Evolutionary conservation across 2,888 invertebrate species (phyloP), one percentile per base, ranked within the genome.

Genomic region (Caenorhabditis panamensis): DNA sequence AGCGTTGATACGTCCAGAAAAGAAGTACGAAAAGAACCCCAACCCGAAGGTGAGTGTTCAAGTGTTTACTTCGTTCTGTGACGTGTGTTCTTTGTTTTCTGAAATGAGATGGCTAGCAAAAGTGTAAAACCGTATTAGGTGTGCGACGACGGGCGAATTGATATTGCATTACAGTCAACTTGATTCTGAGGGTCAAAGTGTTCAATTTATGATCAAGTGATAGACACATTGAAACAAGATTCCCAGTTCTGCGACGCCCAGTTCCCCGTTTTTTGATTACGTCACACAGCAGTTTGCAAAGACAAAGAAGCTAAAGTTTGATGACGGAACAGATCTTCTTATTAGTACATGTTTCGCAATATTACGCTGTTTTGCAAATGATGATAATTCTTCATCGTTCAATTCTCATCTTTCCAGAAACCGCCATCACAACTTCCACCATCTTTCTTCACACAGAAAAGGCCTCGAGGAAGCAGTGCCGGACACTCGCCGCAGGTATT

Each of bases 401-500:
- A 28, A 58, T 54, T 31, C 28, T 56, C 18, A n/a, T 49, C 49
- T 16, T 62, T 79, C 13, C 66, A 80, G 72, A 81, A 81, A 67
- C 71, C 69, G 47, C 71, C 68, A 44, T 51, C 53, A 31, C 73
- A 62, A 47, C 59, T 81, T 22, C 81, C 81, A 41, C 56, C 72
- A 36, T 76, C 82, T 54, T 82, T 68, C n/a, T 78, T 51, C 62
- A 37, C 56, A 20, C 77, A 64, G 20, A 72, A 68, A 20, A 66
- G 80, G 41, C 79, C 82, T 26, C 68, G 80, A 51, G 82, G 78
- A 26, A 83, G 82, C 53, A 84, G 84, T 78, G 82, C 84, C 11
- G 84, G 84, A 44, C 82, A 83, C 67, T 82, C 82, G 20, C 84
- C 84, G 6, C 82, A 82, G 66, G 82, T 81, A 69, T 37, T 54